phyloP scores from a whole-genome alignment of 2,797 vertebrate genomes.

The Lagorchestes hirsutus region DNA sequence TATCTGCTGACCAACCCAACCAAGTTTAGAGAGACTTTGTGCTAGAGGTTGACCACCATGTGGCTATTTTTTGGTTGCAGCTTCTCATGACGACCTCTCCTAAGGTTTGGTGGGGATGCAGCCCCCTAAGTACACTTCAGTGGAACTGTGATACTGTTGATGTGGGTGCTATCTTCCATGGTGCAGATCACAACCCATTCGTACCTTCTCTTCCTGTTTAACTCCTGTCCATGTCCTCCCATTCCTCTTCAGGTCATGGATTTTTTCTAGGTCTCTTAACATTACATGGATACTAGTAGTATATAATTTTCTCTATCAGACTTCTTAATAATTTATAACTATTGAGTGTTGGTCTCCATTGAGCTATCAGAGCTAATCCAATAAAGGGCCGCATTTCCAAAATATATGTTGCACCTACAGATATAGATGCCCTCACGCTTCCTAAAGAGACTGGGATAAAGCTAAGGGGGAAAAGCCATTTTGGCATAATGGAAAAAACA shows the following conservation, averaged over 20 bases:
- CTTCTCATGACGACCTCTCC: background rate
- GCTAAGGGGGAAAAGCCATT: background rate
- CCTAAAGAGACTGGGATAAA: background rate
- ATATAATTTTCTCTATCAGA: background rate
- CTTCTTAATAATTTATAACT: background rate
- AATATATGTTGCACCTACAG: background rate
- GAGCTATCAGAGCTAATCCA: background rate
- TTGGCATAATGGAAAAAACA: background rate
- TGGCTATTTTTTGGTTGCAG: background rate
- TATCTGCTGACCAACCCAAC: background rate
- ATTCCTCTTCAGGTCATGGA: background rate
- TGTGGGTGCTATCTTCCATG: background rate
- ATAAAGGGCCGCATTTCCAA: background rate
- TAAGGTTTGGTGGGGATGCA: background rate
- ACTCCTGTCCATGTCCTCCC: background rate
- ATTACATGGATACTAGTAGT: background rate
- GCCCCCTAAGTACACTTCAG: background rate
- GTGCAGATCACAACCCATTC: background rate
- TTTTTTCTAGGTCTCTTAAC: background rate
- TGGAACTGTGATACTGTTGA: background rate
- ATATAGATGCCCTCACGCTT: background rate
- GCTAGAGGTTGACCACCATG: background rate
- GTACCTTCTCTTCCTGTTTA: background rate
- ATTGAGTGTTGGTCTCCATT: background rate
- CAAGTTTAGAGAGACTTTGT: background rate